phyloP scores from a whole-genome alignment of 2,113 vertebrate species.

The Chelonoidis abingdonii region DNA sequence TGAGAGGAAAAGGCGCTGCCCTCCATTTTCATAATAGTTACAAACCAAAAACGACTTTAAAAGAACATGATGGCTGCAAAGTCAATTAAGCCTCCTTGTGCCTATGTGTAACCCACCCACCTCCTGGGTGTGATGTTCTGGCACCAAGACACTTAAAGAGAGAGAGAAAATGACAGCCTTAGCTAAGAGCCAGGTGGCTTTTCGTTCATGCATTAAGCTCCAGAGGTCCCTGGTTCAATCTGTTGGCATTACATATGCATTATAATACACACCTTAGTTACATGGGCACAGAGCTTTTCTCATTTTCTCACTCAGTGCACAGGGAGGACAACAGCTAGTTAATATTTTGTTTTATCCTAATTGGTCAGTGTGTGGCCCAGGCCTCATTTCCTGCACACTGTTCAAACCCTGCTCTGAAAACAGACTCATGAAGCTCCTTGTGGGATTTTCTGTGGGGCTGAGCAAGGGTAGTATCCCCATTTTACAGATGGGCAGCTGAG shows the following conservation, averaged over 20 bases:
- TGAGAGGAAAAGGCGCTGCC: background rate
- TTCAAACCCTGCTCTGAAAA: background rate
- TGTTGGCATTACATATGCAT: background rate
- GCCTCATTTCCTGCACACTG: background rate
- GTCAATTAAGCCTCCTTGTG: background rate
- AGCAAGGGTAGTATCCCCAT: background rate
- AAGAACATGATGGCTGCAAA: background rate
- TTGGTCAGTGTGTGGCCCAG: background rate
- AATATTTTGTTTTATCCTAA: background rate
- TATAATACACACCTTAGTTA: background rate
- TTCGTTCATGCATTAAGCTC: too few species aligned
- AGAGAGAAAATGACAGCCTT: too few species aligned
- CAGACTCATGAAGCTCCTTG: background rate
- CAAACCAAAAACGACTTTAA: background rate
- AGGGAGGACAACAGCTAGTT: background rate
- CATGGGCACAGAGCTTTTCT: background rate
- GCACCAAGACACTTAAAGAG: too few species aligned
- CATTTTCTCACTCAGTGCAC: background rate
- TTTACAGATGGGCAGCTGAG: background rate
- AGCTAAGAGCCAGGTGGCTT: too few species aligned
- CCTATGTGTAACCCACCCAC: too few species aligned
- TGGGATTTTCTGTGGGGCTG: background rate
- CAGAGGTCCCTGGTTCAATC: too few species aligned
- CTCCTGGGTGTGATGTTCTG: too few species aligned
- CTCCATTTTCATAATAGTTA: background rate